Conservation (phyloP, 2,113 vertebrate species). For the Cyprinodon variegatus region DNA sequence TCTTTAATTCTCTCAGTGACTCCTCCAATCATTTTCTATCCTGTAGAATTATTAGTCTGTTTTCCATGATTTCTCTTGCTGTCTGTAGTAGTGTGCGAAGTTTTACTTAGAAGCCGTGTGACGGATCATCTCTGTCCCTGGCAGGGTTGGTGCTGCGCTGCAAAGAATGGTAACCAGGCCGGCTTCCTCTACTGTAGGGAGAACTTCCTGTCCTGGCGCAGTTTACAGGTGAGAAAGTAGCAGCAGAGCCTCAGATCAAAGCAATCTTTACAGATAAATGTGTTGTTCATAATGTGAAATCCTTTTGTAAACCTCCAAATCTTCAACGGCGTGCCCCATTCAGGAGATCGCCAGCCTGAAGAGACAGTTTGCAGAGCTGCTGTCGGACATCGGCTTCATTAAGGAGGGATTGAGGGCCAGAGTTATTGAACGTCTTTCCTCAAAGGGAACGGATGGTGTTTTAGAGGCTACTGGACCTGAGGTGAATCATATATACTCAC, state of each 20-base stretch:
- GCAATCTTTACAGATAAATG: too few species aligned
- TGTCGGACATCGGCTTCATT: constrained; percentile 97
- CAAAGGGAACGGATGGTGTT: constrained; percentile 86
- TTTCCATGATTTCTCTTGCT: too few species aligned
- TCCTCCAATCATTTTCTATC: too few species aligned
- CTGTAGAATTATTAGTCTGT: too few species aligned
- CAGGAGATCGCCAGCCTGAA: constrained; percentile 97
- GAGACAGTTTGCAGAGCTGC: constrained; percentile 93
- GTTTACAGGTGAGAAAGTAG: constrained; percentile 84
- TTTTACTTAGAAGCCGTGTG: not conserved
- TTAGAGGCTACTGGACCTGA: constrained; percentile 91
- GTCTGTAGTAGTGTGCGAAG: too few species aligned
- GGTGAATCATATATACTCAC: constrained; percentile 73
- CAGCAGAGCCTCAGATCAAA: not conserved
- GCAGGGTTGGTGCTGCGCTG: constrained; percentile 88
- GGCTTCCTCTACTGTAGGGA: constrained; percentile 89
- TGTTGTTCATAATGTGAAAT: not conserved
- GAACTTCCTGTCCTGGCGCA: constrained; percentile 91
- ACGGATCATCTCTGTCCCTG: not conserved
- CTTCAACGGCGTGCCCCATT: not conserved
- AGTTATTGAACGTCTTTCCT: constrained; percentile 87
- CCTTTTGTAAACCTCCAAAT: not conserved
- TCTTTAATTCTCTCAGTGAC: too few species aligned
- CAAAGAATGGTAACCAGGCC: constrained; percentile 81
- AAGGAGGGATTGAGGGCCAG: constrained; percentile 91